A percentile compares a stretch with the other conserved stretches of the same genome.
phyloP scores from a whole-genome alignment of 1,140 invertebrate species.

The Alviniconcha marisindica region DNA sequence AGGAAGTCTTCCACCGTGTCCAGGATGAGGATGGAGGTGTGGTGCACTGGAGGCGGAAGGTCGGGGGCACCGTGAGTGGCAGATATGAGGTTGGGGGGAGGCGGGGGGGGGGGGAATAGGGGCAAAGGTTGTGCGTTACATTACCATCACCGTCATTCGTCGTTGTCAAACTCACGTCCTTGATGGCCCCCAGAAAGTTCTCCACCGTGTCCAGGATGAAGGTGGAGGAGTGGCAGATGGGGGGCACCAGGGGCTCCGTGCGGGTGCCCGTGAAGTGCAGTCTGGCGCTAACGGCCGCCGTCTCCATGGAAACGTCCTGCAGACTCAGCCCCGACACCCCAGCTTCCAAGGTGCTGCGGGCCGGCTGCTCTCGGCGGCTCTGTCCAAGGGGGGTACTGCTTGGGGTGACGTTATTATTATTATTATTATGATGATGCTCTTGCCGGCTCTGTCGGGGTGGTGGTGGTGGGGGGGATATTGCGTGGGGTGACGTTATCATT shows the following conservation, averaged over 20 bases:
- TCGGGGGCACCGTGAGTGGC: constrained; percentile 56
- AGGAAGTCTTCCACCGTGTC: constrained; percentile 64
- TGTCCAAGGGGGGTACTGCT: no score
- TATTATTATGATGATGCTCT: no score
- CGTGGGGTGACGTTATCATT: no score
- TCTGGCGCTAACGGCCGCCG: constrained; percentile 49
- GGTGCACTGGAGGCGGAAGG: constrained; percentile 63
- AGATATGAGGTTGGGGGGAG: constrained; percentile 62
- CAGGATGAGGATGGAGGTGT: constrained; percentile 65
- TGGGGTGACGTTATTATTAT: no score
- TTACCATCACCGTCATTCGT: not conserved
- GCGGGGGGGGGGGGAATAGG: no score
- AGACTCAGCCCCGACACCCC: constrained; percentile 49
- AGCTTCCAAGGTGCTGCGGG: constrained; percentile 35
- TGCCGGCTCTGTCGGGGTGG: no score
- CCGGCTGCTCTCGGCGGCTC: constrained; percentile 23
- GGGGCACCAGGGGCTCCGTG: constrained; percentile 62
- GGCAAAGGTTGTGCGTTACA: no score
- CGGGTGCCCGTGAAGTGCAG: constrained; percentile 45
- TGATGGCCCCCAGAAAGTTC: constrained; percentile 59
- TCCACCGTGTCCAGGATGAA: constrained; percentile 63
- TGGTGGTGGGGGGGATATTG: no score
- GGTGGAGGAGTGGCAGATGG: constrained; percentile 68
- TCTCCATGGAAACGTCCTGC: constrained; percentile 55
- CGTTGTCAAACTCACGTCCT: constrained; percentile 54